Evolutionary conservation across 2,888 invertebrate species (phyloP).

Genomic region (Mimas tiliae): DNA sequence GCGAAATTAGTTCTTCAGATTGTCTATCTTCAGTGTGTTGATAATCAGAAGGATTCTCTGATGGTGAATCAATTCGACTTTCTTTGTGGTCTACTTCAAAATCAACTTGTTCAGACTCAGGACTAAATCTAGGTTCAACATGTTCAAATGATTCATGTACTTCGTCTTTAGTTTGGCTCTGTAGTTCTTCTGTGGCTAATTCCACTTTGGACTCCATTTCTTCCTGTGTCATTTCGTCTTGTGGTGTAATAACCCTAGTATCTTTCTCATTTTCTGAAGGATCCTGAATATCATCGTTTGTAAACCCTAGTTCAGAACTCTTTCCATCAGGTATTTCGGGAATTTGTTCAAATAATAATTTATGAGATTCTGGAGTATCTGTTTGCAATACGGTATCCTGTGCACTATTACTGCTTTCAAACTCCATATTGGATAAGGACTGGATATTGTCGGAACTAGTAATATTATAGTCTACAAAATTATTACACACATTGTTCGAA

Average conservation of each 20-base stretch:
- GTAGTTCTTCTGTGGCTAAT: conserved; percentile 50
- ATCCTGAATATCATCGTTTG: conserved; percentile 68
- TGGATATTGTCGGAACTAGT: conserved; percentile 59
- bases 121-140: no score
- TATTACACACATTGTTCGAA: conserved; percentile 52
- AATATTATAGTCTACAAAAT: conserved; percentile 62
- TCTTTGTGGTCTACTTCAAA: not conserved
- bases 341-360: conserved; percentile 78
- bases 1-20: conserved; percentile 41
- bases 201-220: conserved; percentile 68
- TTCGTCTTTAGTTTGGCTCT: conserved; percentile 33
- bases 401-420: conserved; percentile 60
- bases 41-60: not conserved
- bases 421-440: conserved; percentile 62
- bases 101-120: not conserved
- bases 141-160: not conserved
- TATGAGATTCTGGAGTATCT: conserved; percentile 81
- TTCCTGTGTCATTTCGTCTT: conserved; percentile 70
- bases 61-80: not conserved
- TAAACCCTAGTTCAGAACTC: conserved; percentile 76
- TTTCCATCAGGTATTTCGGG: conserved; percentile 81
- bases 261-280: conserved; percentile 71
- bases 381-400: conserved; percentile 68
- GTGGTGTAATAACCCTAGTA: conserved; percentile 58
- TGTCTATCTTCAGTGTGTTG: conserved; percentile 15